Conservation (phyloP, 2,113 vertebrate genomes). For the Larimichthys crocea region DNA sequence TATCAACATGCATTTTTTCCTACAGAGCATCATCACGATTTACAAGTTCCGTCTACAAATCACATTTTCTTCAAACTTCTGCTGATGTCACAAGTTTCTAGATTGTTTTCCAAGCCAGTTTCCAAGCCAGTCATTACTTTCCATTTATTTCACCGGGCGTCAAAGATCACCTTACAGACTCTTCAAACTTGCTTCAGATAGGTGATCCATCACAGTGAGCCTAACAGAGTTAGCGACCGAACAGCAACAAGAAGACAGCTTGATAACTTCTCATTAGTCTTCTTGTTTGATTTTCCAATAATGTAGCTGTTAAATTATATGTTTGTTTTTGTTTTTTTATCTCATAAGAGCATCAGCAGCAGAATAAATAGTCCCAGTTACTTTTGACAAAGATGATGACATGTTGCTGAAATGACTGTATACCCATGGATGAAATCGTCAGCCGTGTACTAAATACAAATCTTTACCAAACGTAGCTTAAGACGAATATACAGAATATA, state of each 20-base stretch:
- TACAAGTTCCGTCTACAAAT: background rate
- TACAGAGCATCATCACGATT: background rate
- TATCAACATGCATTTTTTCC: background rate
- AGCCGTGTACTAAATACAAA: background rate
- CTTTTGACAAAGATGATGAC: background rate
- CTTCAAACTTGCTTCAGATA: background rate
- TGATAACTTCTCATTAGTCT: background rate
- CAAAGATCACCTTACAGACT: background rate
- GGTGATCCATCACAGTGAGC: conserved; percentile 19
- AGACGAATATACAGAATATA: background rate
- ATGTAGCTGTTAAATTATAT: background rate
- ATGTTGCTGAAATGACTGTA: background rate
- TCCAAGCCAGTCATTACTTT: background rate
- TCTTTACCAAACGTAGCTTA: background rate
- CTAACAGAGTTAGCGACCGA: background rate
- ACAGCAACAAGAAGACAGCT: background rate
- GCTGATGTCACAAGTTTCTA: background rate
- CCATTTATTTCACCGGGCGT: background rate
- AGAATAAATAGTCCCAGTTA: background rate
- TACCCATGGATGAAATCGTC: background rate
- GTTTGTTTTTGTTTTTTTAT: background rate
- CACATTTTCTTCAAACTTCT: background rate
- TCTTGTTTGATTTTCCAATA: background rate
- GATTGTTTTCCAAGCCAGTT: too few relatives aligned
- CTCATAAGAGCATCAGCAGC: background rate